A percentile compares a stretch with the other conserved stretches of the same genome.
These are phyloP conservation scores for Cephonodes hylas DNA, from an alignment of 2,888 invertebrate species.

Conservation along the genomic window DNA sequence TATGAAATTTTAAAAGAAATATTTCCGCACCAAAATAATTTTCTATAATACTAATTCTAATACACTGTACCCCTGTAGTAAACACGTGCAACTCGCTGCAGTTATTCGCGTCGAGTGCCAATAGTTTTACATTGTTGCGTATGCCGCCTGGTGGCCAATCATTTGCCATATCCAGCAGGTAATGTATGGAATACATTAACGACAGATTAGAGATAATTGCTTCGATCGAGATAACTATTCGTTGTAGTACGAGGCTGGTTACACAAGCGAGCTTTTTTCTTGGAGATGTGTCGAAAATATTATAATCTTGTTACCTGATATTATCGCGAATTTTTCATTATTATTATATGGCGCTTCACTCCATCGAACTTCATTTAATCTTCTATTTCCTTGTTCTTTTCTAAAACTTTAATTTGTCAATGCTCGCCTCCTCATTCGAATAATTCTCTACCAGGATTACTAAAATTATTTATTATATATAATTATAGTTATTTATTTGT, in stretches of 20 bases:
- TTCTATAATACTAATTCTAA: too few relatives aligned
- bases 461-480: too few relatives aligned
- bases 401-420: too few relatives aligned
- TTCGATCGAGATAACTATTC: neutral
- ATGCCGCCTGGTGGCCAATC: constrained; percentile 9
- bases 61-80: neutral
- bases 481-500: too few relatives aligned
- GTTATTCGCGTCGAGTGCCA: neutral
- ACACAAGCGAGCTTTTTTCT: neutral
- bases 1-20: too few relatives aligned
- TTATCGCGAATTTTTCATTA: neutral
- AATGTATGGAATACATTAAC: constrained; percentile 11
- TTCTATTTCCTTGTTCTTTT: too few relatives aligned
- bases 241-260: neutral
- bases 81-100: neutral
- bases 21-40: too few relatives aligned
- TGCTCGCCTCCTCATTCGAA: too few relatives aligned
- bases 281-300: neutral
- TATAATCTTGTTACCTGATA: neutral
- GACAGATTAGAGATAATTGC: constrained; percentile 1
- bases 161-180: constrained; percentile 10
- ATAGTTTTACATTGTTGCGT: constrained; percentile 4
- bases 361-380: too few relatives aligned
- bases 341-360: too few relatives aligned
- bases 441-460: too few relatives aligned